Percentiles rank a stretch among this genome's conserved stretches.
Conservation (phyloP, 2,888 invertebrate genomes). For the Dinocampus coccinellae region DNA sequence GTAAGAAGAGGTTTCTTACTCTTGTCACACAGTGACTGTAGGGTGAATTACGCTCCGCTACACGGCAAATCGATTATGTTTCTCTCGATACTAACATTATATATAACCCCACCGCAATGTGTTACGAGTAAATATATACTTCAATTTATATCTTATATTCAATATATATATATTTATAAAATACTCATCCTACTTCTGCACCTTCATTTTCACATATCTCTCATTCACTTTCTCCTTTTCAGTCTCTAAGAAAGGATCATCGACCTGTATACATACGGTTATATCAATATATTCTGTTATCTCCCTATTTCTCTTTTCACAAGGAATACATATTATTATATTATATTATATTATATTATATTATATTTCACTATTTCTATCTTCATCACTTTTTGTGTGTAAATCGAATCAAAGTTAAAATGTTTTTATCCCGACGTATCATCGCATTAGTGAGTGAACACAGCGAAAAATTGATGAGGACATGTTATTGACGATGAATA, state of each 20-base stretch:
- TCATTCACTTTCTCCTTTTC: slow-evolving; percentile 28
- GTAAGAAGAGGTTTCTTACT: slow-evolving; percentile 55
- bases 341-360: too few relatives aligned
- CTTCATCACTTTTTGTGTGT: neutral
- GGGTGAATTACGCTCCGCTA: slow-evolving; percentile 68
- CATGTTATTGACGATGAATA: slow-evolving; percentile 8
- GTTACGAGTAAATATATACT: slow-evolving; percentile 13
- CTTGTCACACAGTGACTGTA: slow-evolving; percentile 66
- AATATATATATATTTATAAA: neutral
- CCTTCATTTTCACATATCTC: slow-evolving; percentile 20
- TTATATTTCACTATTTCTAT: slow-evolving; percentile 23
- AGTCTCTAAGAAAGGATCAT: slow-evolving; percentile 40
- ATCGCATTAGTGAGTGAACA: slow-evolving; percentile 14
- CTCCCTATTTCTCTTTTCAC: slow-evolving; percentile 29
- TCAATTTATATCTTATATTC: neutral
- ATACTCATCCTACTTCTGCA: slow-evolving; percentile 28
- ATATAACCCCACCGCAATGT: slow-evolving; percentile 5
- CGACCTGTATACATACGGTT: slow-evolving; percentile 37
- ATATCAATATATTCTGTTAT: slow-evolving; percentile 23
- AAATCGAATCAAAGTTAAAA: slow-evolving; percentile 27
- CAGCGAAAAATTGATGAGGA: slow-evolving; percentile 27
- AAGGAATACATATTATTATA: neutral
- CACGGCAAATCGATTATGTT: slow-evolving; percentile 68
- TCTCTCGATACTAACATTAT: slow-evolving; percentile 50
- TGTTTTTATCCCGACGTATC: slow-evolving; percentile 29